phyloP scores from a whole-genome alignment of 2,888 invertebrate genomes.

The Ophion ventricosus region DNA sequence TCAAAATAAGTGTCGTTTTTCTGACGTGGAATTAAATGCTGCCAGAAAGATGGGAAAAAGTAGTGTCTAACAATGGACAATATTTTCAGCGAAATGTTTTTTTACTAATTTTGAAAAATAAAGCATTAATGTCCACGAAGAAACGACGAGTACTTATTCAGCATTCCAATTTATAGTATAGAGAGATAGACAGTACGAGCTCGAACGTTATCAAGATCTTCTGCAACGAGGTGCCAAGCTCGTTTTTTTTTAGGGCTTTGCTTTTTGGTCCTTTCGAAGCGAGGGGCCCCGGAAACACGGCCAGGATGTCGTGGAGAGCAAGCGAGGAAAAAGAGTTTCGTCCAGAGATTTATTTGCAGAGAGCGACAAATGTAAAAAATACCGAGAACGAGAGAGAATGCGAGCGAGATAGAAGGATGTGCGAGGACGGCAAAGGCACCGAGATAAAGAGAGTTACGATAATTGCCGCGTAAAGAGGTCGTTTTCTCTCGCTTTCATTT shows the following conservation, averaged over 20 bases:
- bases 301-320: not conserved
- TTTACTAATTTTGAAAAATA: too few relatives aligned
- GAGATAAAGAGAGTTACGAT: slow-evolving; percentile 79
- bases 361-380: slow-evolving; percentile 51
- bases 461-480: slow-evolving; percentile 73
- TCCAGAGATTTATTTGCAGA: slow-evolving; percentile 63
- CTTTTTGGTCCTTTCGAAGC: slow-evolving; percentile 36
- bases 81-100: too few relatives aligned
- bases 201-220: slow-evolving; percentile 36
- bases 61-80: too few relatives aligned
- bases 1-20: too few relatives aligned
- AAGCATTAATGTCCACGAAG: too few relatives aligned
- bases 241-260: slow-evolving; percentile 59
- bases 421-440: slow-evolving; percentile 16
- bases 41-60: too few relatives aligned
- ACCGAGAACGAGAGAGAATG: slow-evolving; percentile 27
- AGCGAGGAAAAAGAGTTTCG: slow-evolving; percentile 25
- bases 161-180: too few relatives aligned
- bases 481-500: slow-evolving; percentile 59
- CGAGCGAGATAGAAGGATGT: slow-evolving; percentile 46
- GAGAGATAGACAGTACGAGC: not conserved
- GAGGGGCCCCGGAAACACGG: slow-evolving; percentile 22
- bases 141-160: too few relatives aligned
- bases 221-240: slow-evolving; percentile 66
- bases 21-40: too few relatives aligned